Conservation (phyloP, 2,888 invertebrate species). For the Yponomeuta evonymella region DNA sequence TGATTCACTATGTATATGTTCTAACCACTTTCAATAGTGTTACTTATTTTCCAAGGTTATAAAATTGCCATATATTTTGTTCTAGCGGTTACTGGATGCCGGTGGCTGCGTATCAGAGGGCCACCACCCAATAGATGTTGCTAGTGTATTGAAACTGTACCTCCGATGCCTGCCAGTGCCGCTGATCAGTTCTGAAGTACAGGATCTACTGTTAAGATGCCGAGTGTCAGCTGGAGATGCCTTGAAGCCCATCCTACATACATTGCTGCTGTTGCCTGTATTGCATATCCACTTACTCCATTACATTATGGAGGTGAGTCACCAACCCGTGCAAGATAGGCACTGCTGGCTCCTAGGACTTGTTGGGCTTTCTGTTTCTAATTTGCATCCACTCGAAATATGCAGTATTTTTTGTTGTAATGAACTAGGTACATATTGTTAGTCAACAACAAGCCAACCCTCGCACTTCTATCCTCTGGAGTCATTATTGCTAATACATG, state of each 20-base stretch:
- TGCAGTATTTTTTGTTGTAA: too few species aligned
- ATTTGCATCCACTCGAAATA: too few species aligned
- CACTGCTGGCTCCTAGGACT: too few species aligned
- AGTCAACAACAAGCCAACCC: too few species aligned
- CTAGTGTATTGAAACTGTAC: slow-evolving; percentile 90
- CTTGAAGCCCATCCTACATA: slow-evolving; percentile 80
- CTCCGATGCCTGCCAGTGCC: slow-evolving; percentile 91
- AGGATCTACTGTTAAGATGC: slow-evolving; percentile 85
- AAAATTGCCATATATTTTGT: neutral
- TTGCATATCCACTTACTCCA: slow-evolving; percentile 86
- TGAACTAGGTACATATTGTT: too few species aligned
- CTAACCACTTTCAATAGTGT: neutral
- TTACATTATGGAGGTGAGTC: slow-evolving; percentile 85
- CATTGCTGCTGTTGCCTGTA: slow-evolving; percentile 83
- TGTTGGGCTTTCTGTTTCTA: too few species aligned
- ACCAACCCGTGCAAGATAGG: neutral
- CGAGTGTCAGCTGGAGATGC: slow-evolving; percentile 74
- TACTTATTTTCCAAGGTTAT: neutral
- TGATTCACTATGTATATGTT: neutral
- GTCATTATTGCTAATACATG: too few species aligned
- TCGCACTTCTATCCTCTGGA: too few species aligned
- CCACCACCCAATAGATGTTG: slow-evolving; percentile 89
- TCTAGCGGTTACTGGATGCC: slow-evolving; percentile 80
- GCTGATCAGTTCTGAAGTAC: slow-evolving; percentile 83
- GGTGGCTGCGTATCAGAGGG: slow-evolving; percentile 82